A percentile compares a stretch with the other conserved stretches of the same genome.
Conservation (phyloP, 64 coral and sea anemone genomes). For the Porites lutea region DNA sequence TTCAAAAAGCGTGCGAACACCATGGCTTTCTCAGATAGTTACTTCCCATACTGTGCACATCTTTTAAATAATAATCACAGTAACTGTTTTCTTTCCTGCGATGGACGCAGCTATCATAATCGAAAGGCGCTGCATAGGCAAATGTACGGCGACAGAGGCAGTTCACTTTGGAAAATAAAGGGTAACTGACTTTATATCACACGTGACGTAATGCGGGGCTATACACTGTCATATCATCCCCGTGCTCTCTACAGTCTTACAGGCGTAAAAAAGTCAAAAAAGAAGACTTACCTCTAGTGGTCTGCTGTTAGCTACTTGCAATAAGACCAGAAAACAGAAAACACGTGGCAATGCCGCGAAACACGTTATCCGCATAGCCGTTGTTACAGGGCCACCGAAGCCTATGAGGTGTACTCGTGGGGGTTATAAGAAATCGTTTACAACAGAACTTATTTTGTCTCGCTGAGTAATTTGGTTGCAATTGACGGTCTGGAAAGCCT, state of each 20-base stretch:
- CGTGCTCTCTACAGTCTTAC: too few species aligned
- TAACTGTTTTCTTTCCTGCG: too few species aligned
- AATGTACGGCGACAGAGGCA: too few species aligned
- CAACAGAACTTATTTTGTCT: not conserved
- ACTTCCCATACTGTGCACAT: not conserved
- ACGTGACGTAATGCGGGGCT: not conserved
- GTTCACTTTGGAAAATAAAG: too few species aligned
- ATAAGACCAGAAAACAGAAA: not conserved
- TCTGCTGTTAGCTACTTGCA: not conserved
- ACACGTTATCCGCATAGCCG: not conserved
- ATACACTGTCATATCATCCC: not conserved
- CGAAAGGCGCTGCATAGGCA: too few species aligned
- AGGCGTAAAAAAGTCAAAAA: not conserved
- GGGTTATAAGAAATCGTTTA: not conserved
- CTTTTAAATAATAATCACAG: too few species aligned
- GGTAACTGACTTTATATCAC: too few species aligned
- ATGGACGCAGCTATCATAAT: too few species aligned
- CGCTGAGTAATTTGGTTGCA: not conserved
- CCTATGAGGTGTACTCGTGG: not conserved
- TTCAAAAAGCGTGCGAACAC: not conserved
- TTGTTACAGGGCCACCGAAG: not conserved
- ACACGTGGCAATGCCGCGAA: not conserved
- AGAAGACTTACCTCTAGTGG: constrained; percentile 10
- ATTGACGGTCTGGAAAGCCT: not conserved
- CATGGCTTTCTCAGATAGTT: not conserved